These are phyloP conservation scores for Pinctada fucata DNA, from an alignment of 2,888 invertebrate species.

Conservation along the genomic window DNA sequence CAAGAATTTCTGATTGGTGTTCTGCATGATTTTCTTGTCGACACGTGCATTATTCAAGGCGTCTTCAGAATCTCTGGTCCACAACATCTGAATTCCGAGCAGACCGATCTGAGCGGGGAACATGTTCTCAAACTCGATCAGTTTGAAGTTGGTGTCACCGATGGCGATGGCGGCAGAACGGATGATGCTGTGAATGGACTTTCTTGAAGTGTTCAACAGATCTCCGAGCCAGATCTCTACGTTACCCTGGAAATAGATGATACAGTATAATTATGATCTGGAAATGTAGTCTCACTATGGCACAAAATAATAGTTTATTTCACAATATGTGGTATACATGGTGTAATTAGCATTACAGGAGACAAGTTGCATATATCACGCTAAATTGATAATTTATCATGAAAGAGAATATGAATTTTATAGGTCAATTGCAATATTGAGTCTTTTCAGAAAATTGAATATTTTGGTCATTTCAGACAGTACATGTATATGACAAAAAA, in stretches of 20 bases:
- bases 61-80: conserved; percentile 95
- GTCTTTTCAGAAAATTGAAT: too few relatives aligned
- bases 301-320: neutral
- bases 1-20: conserved; percentile 95
- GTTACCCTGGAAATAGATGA: conserved; percentile 70
- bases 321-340: neutral
- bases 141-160: conserved; percentile 90
- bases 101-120: conserved; percentile 95
- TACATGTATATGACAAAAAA: too few relatives aligned
- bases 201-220: conserved; percentile 89
- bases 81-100: conserved; percentile 96
- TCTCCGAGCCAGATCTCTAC: conserved; percentile 97
- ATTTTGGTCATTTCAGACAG: too few relatives aligned
- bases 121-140: conserved; percentile 92
- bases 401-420: too few relatives aligned
- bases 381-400: too few relatives aligned
- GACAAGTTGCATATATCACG: too few relatives aligned
- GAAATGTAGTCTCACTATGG: neutral
- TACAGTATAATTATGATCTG: neutral
- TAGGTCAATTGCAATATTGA: too few relatives aligned
- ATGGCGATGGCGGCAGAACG: conserved; percentile 88
- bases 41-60: conserved; percentile 92
- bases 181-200: conserved; percentile 94
- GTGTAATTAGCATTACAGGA: too few relatives aligned
- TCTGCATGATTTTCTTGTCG: conserved; percentile 96